Evolutionary conservation across 2,113 vertebrate genomes (phyloP).

Genomic region (Onychostoma macrolepis): DNA sequence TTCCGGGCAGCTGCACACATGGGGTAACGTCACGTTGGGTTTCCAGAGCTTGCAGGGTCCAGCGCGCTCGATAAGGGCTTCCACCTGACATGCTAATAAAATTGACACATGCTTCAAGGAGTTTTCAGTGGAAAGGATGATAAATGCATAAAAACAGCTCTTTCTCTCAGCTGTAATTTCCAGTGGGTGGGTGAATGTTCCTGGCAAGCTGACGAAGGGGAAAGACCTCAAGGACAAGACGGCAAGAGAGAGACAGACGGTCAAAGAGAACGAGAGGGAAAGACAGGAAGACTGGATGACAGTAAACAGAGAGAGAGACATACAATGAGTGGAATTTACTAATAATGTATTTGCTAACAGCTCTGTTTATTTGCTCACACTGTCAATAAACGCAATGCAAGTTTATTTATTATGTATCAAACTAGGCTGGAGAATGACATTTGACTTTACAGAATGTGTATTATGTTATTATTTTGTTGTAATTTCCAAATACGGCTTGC

Average conservation of each 20-base stretch:
- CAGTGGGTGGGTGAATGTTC: conserved; percentile 25
- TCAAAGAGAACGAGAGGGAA: neutral
- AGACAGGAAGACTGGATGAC: neutral
- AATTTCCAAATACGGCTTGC: no score
- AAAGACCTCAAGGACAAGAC: conserved; percentile 36
- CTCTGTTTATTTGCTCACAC: neutral
- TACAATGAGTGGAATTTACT: neutral
- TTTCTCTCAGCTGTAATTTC: conserved; percentile 36
- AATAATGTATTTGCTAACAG: neutral
- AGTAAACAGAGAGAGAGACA: neutral
- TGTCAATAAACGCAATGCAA: neutral
- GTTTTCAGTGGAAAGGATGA: conserved; percentile 47
- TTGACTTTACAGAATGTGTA: no score
- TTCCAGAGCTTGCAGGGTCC: neutral
- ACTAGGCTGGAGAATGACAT: no score
- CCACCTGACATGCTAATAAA: conserved; percentile 71
- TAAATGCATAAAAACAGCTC: conserved; percentile 14
- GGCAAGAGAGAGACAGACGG: neutral
- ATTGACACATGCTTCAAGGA: conserved; percentile 65
- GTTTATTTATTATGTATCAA: no score
- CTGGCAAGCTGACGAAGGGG: conserved; percentile 30
- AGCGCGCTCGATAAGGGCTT: conserved; percentile 63
- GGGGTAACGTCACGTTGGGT: conserved; percentile 9
- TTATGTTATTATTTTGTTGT: no score
- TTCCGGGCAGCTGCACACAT: neutral